A percentile compares a stretch with the other conserved stretches of the same genome.
Evolutionary conservation across 2,113 vertebrate genomes (phyloP).

Genomic region (Nothoprocta perdicaria): DNA sequence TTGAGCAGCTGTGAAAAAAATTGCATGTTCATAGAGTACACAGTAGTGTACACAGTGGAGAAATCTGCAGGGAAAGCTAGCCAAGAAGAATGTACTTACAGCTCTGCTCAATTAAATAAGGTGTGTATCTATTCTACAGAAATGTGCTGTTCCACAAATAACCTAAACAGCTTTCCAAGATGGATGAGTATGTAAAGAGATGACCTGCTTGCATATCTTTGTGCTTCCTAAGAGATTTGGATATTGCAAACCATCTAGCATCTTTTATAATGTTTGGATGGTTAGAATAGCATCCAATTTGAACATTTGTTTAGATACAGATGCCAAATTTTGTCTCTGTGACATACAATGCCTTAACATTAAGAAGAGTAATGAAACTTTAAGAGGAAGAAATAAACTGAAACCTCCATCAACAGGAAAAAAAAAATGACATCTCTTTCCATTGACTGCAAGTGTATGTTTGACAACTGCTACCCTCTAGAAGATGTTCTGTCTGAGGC

Average conservation of each 20-base stretch:
- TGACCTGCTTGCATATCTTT: neutral
- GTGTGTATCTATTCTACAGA: neutral
- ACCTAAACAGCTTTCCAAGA: slow-evolving; percentile 3
- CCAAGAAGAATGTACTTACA: neutral
- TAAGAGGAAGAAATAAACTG: neutral
- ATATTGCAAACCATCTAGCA: neutral
- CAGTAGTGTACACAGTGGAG: neutral
- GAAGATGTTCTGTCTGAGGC: neutral
- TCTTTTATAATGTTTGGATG: neutral
- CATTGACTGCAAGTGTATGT: neutral
- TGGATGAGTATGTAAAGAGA: neutral
- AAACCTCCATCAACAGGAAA: neutral
- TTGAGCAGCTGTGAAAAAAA: slow-evolving; percentile 44
- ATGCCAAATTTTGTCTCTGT: neutral
- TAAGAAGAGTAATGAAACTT: slow-evolving; percentile 8
- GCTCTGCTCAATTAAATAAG: slow-evolving; percentile 14
- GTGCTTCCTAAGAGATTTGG: neutral
- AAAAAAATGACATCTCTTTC: neutral
- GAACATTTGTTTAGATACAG: neutral
- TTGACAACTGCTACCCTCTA: neutral
- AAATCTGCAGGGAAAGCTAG: slow-evolving; percentile 18
- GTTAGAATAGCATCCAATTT: neutral
- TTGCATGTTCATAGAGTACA: neutral
- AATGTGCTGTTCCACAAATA: neutral
- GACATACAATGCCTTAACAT: neutral